Evolutionary conservation across 2,888 invertebrate species (phyloP).

Genomic region (Limnephilus lunatus): DNA sequence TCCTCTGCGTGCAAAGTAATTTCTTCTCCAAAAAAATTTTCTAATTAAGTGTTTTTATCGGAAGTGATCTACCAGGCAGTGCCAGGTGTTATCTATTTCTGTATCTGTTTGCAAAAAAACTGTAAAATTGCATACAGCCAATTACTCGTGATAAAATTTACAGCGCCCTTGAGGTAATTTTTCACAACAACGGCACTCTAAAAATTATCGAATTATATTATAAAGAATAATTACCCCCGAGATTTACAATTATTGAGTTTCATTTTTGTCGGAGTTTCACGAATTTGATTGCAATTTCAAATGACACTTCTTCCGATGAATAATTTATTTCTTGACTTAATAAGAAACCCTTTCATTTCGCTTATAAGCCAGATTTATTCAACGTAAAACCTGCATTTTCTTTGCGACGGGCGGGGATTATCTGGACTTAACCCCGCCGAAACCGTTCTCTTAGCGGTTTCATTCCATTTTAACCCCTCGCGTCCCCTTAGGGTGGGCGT

Average conservation of each 20-base stretch:
- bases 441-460: conserved; percentile 48
- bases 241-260: background rate
- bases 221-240: background rate
- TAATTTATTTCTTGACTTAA: background rate
- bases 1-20: too few relatives aligned
- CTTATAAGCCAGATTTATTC: background rate
- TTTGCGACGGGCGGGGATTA: conserved; percentile 9
- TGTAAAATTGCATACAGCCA: too few relatives aligned
- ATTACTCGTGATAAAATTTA: too few relatives aligned
- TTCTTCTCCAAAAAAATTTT: too few relatives aligned
- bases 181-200: too few relatives aligned
- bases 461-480: conserved; percentile 27
- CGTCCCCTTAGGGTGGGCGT: conserved; percentile 6
- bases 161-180: too few relatives aligned
- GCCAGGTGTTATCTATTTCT: too few relatives aligned
- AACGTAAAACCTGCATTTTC: conserved; percentile 8
- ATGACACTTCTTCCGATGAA: background rate
- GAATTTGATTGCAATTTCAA: background rate
- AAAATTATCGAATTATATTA: too few relatives aligned
- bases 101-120: too few relatives aligned
- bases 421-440: conserved; percentile 26
- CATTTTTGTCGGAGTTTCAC: background rate
- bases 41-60: too few relatives aligned
- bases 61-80: too few relatives aligned
- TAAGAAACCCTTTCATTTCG: background rate